These are phyloP conservation scores for Aplysia californica DNA, from an alignment of 1,140 invertebrate genomes.

Conservation along the genomic window DNA sequence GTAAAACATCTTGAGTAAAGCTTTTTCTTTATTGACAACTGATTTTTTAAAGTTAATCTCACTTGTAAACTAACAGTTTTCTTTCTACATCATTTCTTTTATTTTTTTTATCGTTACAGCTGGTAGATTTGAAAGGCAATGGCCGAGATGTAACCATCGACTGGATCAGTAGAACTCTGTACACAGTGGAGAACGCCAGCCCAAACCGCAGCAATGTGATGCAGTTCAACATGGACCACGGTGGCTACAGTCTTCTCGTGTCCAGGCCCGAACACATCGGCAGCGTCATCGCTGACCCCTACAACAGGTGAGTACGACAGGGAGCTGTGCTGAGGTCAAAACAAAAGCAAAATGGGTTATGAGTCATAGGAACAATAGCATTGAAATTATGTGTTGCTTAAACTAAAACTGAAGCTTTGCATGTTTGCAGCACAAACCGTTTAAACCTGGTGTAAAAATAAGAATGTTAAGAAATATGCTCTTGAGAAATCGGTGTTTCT, in stretches of 20 bases:
- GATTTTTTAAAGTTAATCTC: too few relatives aligned
- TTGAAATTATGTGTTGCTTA: too few relatives aligned
- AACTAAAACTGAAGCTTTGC: too few relatives aligned
- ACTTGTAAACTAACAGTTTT: too few relatives aligned
- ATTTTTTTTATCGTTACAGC: too few relatives aligned
- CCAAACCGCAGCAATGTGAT: constrained; percentile 35
- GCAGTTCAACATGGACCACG: constrained; percentile 48
- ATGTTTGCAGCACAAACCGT: too few relatives aligned
- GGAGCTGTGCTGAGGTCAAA: not conserved
- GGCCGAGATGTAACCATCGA: constrained; percentile 81
- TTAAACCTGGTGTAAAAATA: too few relatives aligned
- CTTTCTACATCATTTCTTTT: too few relatives aligned
- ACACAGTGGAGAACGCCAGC: constrained; percentile 68
- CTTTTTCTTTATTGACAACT: too few relatives aligned
- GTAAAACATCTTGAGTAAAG: too few relatives aligned
- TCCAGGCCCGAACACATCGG: constrained; percentile 70
- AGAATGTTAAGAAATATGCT: too few relatives aligned
- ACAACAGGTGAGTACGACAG: constrained; percentile 71
- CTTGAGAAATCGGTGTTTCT: too few relatives aligned
- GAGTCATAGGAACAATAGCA: not conserved
- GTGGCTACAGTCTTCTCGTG: constrained; percentile 54
- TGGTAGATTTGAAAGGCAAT: constrained; percentile 76
- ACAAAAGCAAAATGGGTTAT: not conserved
- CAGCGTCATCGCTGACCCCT: constrained; percentile 78
- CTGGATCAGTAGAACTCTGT: constrained; percentile 86